phyloP scores from a whole-genome alignment of 2,888 invertebrate genomes.

The Xanthia icteritia region DNA sequence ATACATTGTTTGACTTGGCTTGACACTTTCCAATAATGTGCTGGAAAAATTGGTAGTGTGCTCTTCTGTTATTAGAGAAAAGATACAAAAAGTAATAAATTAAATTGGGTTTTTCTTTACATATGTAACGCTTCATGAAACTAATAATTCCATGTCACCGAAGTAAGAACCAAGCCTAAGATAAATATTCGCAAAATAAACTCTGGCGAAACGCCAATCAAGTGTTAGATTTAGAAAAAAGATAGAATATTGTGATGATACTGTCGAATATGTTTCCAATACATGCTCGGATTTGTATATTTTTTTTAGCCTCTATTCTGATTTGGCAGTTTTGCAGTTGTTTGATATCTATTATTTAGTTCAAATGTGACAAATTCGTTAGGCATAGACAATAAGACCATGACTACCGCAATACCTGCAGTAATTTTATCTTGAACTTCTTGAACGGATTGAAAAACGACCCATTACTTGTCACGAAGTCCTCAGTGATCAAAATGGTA shows the following conservation, averaged over 20 bases:
- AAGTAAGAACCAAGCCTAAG: neutral
- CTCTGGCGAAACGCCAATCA: slow-evolving; percentile 18
- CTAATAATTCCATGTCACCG: neutral
- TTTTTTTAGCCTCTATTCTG: neutral
- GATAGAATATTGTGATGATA: neutral
- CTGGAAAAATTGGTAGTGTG: neutral
- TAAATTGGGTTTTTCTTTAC: neutral
- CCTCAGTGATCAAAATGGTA: too few species aligned
- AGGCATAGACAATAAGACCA: neutral
- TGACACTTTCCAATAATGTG: neutral
- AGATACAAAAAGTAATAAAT: neutral
- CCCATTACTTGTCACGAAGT: too few species aligned
- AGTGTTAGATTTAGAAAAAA: slow-evolving; percentile 10
- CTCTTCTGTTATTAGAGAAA: neutral
- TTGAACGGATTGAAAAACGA: neutral
- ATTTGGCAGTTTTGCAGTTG: neutral
- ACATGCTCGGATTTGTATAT: neutral
- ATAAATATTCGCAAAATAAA: slow-evolving; percentile 4
- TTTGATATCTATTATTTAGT: neutral
- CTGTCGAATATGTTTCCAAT: neutral
- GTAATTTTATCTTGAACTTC: neutral
- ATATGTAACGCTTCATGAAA: neutral
- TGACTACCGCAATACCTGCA: neutral
- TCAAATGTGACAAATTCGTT: neutral
- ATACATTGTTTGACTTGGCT: too few species aligned